Conservation (phyloP, 2,888 invertebrate genomes). For the Caenorhabditis zanzibari region DNA sequence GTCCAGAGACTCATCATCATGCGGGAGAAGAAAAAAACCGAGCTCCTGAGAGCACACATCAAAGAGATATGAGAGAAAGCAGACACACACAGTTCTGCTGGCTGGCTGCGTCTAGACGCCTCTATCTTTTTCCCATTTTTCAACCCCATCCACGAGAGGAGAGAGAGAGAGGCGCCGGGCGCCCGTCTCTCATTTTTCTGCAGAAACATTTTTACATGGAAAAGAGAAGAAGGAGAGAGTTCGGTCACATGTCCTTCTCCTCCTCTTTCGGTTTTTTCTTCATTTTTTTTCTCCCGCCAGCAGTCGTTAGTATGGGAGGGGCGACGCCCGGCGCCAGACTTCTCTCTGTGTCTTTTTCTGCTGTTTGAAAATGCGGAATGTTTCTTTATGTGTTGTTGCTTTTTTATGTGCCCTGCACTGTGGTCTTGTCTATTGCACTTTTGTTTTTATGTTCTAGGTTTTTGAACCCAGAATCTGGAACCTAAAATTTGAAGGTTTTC, state of each 20-base stretch:
- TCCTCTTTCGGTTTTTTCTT: slow-evolving; percentile 8
- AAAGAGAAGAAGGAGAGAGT: slow-evolving; percentile 31
- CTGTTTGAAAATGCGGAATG: slow-evolving; percentile 32
- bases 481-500: not conserved
- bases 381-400: slow-evolving; percentile 20
- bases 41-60: not conserved
- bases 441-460: slow-evolving; percentile 22
- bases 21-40: not conserved
- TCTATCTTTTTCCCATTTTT: slow-evolving; percentile 54
- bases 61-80: slow-evolving; percentile 17
- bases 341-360: slow-evolving; percentile 23
- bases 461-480: not conserved
- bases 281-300: slow-evolving; percentile 10
- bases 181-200: slow-evolving; percentile 19
- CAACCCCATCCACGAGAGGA: slow-evolving; percentile 36
- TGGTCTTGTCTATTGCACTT: not conserved
- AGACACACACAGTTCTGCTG: slow-evolving; percentile 16
- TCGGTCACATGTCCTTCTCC: slow-evolving; percentile 58
- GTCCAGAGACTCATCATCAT: slow-evolving; percentile 20
- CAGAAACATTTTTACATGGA: slow-evolving; percentile 28
- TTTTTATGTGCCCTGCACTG: slow-evolving; percentile 6
- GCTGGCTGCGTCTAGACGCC: slow-evolving; percentile 46
- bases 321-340: slow-evolving; percentile 50
- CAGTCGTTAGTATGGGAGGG: slow-evolving; percentile 45
- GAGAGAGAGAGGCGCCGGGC: slow-evolving; percentile 27